phyloP scores from a whole-genome alignment of 1,140 invertebrate species.

The Trypoxylus dichotomus region DNA sequence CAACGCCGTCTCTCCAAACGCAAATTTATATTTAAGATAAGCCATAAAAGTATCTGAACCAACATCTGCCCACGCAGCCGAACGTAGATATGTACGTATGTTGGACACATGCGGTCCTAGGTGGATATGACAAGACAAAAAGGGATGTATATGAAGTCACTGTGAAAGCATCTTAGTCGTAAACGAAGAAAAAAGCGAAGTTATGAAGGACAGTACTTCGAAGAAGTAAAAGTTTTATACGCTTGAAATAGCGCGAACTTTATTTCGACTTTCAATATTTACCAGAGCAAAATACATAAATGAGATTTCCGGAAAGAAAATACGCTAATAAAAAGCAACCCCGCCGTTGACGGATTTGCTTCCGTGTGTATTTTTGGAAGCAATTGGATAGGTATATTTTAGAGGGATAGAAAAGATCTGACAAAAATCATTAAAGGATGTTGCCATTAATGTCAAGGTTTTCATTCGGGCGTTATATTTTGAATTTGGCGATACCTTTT shows the following conservation, averaged over 20 bases:
- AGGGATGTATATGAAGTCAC: neutral
- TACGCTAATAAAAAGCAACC: neutral
- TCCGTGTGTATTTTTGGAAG: no score
- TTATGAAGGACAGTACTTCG: neutral
- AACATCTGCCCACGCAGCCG: neutral
- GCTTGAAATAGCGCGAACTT: neutral
- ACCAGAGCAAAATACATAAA: neutral
- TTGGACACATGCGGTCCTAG: neutral
- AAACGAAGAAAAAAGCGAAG: neutral
- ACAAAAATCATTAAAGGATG: no score
- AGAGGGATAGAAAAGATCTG: no score
- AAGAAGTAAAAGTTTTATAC: neutral
- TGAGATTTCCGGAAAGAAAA: neutral
- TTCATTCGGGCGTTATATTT: no score
- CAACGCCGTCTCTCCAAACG: neutral
- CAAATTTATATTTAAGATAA: neutral
- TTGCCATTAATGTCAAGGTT: no score
- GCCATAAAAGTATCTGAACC: neutral
- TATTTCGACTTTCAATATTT: neutral
- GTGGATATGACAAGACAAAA: neutral
- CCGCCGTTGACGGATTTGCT: no score
- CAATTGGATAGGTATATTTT: no score
- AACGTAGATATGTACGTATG: neutral
- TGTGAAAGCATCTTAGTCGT: neutral
- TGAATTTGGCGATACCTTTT: no score